Base-by-base conservation (phyloP, 2,113 vertebrate genomes). In the Coracopsis vasa region DNA sequence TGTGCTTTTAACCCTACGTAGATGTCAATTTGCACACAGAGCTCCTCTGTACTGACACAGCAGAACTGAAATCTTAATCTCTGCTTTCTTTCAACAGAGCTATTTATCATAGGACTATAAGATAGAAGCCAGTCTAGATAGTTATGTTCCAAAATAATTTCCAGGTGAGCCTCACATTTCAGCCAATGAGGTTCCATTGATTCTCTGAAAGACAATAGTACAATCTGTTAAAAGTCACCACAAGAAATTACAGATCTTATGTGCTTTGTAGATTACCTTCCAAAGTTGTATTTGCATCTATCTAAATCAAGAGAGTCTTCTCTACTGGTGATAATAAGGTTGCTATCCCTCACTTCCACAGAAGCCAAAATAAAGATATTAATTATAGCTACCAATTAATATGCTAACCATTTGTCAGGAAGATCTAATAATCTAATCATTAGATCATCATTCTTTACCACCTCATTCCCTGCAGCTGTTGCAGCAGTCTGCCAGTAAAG, bases 301-400 rank as follows among this genome's bases (percentile, higher is more conserved):
- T 16, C n/a, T 91, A 50, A 88, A 92, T 42, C 37, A 81, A 48
- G 42, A 28, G 6, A 8, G 20, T 93, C 37, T 90, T 17, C 37
- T 75, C 60, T 77, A 39, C 16, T 78, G 78, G 74, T 16, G 65
- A 61, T 84, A 60, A 48, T 11, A 19, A 60, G 64, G 73, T 88
- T 60, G n/a, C 28, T 83, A 41, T 51, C 67, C 71, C 78, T 72
- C 69, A 74, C 88, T 72, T 96, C 79, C 78, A 60, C 69, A 95
- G 86, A 84, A 96, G 69, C 61, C 70, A 83, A 83, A 97, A 94
- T 90, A 95, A 93, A 96, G 65, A 74, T 95, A 95, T 96, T 95
- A 93, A 97, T 97, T 97, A 62, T 88, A 96, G 91, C 69, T 66
- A 85, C 82, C 70, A 93, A 86, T 97, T 95, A 95, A 96, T 92